A percentile compares a stretch with the other conserved stretches of the same genome.
Evolutionary conservation across 2,888 invertebrate species (phyloP).

Genomic region (Lucinisca nassula): DNA sequence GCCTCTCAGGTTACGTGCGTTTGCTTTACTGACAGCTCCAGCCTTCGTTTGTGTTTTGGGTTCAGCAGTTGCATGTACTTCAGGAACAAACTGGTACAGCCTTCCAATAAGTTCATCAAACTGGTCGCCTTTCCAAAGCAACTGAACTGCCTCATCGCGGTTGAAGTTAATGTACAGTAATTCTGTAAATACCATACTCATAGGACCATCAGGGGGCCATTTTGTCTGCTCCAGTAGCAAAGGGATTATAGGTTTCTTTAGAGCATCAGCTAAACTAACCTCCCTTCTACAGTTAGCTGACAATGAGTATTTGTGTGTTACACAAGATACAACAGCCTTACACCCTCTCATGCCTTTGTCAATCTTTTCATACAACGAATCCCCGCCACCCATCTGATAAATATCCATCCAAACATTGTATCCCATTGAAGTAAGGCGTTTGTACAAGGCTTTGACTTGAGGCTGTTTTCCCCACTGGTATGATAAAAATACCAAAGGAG

Average conservation of each 20-base stretch:
- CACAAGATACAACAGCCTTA: conserved; percentile 83
- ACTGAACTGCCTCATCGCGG: conserved; percentile 69
- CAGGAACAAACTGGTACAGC: conserved; percentile 36
- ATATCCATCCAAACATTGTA: conserved; percentile 87
- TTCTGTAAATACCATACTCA: conserved; percentile 86
- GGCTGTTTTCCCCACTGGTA: conserved; percentile 87
- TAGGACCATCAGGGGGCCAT: conserved; percentile 87
- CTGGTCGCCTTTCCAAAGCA: conserved; percentile 75
- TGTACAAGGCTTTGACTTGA: conserved; percentile 82
- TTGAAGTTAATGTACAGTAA: conserved; percentile 83
- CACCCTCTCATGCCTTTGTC: conserved; percentile 84
- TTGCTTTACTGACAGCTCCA: too few species aligned
- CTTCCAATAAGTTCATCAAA: conserved; percentile 76
- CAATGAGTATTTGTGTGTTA: conserved; percentile 85
- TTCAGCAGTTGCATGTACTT: too few species aligned
- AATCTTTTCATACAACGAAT: conserved; percentile 87
- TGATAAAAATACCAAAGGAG: conserved; percentile 84
- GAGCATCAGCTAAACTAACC: conserved; percentile 85
- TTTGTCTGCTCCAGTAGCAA: conserved; percentile 82
- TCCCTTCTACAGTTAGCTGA: conserved; percentile 87
- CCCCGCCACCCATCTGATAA: conserved; percentile 87
- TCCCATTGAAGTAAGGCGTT: conserved; percentile 79
- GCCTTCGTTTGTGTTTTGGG: too few species aligned
- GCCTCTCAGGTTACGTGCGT: too few species aligned
- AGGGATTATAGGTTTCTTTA: conserved; percentile 86